A percentile compares a stretch with the other conserved stretches of the same genome.
Evolutionary conservation across 2,797 vertebrate species (phyloP).

Genomic region (Nothura maculosa): DNA sequence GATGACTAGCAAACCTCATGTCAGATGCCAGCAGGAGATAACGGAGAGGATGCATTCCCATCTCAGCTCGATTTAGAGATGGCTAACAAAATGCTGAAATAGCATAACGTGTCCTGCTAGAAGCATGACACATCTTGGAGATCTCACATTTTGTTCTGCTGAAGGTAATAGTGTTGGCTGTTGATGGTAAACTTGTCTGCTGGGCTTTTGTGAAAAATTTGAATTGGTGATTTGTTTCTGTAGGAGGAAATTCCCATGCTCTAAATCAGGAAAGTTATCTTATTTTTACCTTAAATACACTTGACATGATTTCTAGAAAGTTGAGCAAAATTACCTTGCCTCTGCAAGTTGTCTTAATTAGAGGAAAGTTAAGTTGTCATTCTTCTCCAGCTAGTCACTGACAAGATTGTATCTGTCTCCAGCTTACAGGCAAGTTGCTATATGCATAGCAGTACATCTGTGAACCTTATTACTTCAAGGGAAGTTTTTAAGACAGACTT

Average conservation of each 20-base stretch:
- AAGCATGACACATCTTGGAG: neutral
- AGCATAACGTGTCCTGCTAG: slow-evolving; percentile 1
- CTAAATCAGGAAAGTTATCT: neutral
- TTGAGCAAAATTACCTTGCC: neutral
- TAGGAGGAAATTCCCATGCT: neutral
- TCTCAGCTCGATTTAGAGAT: neutral
- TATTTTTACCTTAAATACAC: neutral
- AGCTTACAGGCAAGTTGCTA: neutral
- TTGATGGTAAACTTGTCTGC: neutral
- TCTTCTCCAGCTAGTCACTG: neutral
- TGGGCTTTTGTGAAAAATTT: neutral
- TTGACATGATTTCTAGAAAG: neutral
- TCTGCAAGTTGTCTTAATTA: neutral
- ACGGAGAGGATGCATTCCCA: neutral
- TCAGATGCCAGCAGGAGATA: neutral
- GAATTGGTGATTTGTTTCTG: neutral
- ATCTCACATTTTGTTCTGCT: neutral
- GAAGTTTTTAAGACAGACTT: neutral
- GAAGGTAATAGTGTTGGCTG: neutral
- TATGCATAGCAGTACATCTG: neutral
- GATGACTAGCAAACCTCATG: slow-evolving; percentile 4
- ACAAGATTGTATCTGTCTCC: neutral
- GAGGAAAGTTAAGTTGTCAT: neutral
- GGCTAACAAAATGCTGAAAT: neutral
- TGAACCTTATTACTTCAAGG: neutral